These are phyloP conservation scores for Oryzias curvinotus DNA, from an alignment of 2,113 vertebrate species.

Conservation along the genomic window DNA sequence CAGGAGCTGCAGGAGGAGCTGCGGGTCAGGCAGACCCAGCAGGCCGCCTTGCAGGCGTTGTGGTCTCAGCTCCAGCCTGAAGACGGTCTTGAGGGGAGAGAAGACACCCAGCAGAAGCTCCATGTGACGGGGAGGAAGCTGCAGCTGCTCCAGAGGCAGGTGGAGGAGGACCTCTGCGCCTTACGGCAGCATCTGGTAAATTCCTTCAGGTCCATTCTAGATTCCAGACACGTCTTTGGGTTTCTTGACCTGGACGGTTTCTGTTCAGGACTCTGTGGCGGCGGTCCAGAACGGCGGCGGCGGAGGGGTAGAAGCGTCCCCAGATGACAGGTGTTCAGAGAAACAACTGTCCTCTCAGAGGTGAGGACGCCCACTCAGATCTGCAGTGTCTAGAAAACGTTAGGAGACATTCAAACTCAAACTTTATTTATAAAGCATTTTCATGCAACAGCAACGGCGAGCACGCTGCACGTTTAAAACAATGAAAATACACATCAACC, in stretches of 20 bases:
- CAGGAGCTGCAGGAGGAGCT: slow-evolving; percentile 87
- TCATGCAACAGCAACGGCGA: too few relatives aligned
- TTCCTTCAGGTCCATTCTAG: not conserved
- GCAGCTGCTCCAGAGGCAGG: slow-evolving; percentile 78
- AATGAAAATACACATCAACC: too few relatives aligned
- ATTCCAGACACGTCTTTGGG: not conserved
- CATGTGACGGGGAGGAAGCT: slow-evolving; percentile 85
- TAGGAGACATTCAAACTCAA: too few relatives aligned
- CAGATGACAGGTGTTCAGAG: slow-evolving; percentile 7
- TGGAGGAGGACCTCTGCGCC: slow-evolving; percentile 78
- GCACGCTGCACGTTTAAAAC: too few relatives aligned
- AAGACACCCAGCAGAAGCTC: slow-evolving; percentile 85
- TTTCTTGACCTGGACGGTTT: not conserved
- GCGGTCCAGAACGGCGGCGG: not conserved
- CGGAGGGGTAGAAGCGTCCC: not conserved
- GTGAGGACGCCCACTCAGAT: slow-evolving; percentile 5
- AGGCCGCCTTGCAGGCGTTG: slow-evolving; percentile 83
- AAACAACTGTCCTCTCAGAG: slow-evolving; percentile 22
- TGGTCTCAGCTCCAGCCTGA: slow-evolving; percentile 79
- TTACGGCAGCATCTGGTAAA: slow-evolving; percentile 81
- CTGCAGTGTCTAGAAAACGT: not conserved
- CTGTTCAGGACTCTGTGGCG: slow-evolving; percentile 38
- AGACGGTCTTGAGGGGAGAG: slow-evolving; percentile 69
- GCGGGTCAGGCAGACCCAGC: slow-evolving; percentile 71
- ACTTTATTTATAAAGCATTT: too few relatives aligned